Evolutionary conservation across 1,140 invertebrate genomes (phyloP), one percentile per base, ranked within the genome.

Genomic region (Aphaenogaster floridana): DNA sequence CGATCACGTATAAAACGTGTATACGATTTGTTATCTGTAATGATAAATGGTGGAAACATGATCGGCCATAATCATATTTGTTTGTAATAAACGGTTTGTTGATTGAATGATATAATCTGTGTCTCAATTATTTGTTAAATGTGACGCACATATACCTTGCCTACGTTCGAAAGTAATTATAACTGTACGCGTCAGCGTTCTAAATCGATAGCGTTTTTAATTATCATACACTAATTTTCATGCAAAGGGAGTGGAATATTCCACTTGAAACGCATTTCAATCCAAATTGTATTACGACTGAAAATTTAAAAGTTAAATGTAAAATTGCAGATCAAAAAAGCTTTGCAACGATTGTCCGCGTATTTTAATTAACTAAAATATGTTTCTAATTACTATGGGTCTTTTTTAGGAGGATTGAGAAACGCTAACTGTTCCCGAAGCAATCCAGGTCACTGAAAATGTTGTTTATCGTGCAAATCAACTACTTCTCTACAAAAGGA

Each of bases 81-180:
- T 54, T 28, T 69, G 13, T 28, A 54, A 68, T 52, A 80, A 54
- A 17, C 1, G 17, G 1, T 68, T 69, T 34, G 36, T 34, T 54
- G 21, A 63, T 54, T 80, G n/a, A 76, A 6, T 39, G 13, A 63
- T 80, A 6, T 54, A 54, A 69, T 80, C 34, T 80, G 21, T 78
- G 9, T 45, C 45, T 11, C 63, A 42, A 68, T 80, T 54, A 69
- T 54, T 28, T 21, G 36, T 28, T 69, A 68, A 52, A 54, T 52
- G 13, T 8, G 39, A 52, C 8, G 11, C 28, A 11, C 28, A 15
- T 34, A 21, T 39, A 39, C 2, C 3, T 9, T 28, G 3, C 13
- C 1, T 42, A 50, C 13, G 13, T 52, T 63, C 48, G 11, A 52
- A 66, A 79, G 1, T 79, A 21, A 66, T 79, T 50, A 13, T 6